These are phyloP conservation scores for Watsonalla binaria DNA, from an alignment of 2,888 invertebrate genomes.

Conservation along the genomic window DNA sequence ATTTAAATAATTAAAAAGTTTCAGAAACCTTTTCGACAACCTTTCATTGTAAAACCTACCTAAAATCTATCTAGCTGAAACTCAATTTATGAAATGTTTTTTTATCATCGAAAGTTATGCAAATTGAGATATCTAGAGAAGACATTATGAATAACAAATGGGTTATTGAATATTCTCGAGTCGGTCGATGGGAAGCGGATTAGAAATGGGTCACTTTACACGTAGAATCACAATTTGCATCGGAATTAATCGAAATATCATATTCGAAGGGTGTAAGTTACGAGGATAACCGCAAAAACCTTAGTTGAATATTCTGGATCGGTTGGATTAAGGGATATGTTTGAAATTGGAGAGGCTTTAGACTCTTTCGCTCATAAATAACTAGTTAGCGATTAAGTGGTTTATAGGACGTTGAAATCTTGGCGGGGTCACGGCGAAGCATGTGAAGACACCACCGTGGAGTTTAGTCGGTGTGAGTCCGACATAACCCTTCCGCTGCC, in stretches of 20 bases:
- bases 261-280: neutral
- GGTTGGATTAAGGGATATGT: neutral
- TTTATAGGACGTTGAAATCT: too few species aligned
- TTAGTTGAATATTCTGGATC: neutral
- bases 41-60: too few species aligned
- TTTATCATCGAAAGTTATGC: neutral
- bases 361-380: too few species aligned
- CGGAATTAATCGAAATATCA: neutral
- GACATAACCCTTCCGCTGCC: too few species aligned
- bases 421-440: too few species aligned
- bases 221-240: neutral
- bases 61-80: too few species aligned
- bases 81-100: neutral
- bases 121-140: neutral
- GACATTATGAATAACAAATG: neutral
- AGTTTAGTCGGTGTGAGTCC: too few species aligned
- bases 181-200: neutral
- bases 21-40: too few species aligned
- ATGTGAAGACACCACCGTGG: too few species aligned
- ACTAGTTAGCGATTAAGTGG: too few species aligned
- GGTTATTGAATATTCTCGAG: neutral
- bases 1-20: too few species aligned
- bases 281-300: neutral
- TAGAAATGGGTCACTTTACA: neutral
- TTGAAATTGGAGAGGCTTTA: too few species aligned